Conservation (phyloP, 2,888 invertebrate species). For the Tupiocoris notatus region DNA sequence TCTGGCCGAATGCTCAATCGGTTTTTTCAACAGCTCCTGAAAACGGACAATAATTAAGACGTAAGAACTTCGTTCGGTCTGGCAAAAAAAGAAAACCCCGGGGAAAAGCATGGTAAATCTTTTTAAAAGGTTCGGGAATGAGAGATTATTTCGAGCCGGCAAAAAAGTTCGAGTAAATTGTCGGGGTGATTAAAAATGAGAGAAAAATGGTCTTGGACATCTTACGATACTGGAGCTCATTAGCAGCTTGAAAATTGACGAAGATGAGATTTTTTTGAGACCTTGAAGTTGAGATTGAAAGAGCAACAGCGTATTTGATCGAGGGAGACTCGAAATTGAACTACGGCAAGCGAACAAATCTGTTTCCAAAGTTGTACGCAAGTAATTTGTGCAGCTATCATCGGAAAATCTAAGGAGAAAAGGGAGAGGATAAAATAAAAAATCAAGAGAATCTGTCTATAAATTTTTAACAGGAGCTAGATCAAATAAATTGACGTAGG, state of each 20-base stretch:
- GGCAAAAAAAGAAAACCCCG: background rate
- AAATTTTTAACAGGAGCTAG: no score
- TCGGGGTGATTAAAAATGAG: conserved; percentile 28
- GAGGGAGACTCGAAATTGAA: no score
- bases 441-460: no score
- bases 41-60: conserved; percentile 1
- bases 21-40: background rate
- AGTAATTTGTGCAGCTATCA: no score
- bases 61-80: background rate
- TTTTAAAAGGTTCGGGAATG: background rate
- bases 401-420: no score
- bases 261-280: no score
- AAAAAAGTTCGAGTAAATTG: background rate
- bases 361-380: no score
- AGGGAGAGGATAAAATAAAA: no score
- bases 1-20: background rate
- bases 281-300: no score
- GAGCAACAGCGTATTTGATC: no score
- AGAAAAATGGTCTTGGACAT: conserved; percentile 22
- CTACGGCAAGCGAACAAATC: no score
- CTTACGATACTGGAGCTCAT: conserved; percentile 4
- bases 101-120: background rate
- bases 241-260: conserved; percentile 5
- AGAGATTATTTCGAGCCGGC: background rate
- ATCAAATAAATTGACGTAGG: no score